Base-by-base conservation (phyloP, 2,888 invertebrate genomes). In the Pyrgus malvae region DNA sequence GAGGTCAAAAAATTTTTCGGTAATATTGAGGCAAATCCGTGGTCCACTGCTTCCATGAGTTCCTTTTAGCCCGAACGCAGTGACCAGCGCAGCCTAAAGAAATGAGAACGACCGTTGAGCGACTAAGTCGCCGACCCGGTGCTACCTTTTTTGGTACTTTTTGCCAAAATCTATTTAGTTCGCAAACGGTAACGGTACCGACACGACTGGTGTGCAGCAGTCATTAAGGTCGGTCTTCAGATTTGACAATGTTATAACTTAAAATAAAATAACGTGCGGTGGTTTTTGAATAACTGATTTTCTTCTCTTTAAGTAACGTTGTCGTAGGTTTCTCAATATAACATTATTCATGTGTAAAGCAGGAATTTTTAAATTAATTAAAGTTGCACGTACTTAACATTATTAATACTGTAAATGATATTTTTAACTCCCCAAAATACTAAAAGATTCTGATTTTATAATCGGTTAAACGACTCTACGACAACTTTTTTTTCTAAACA, bases 61-160 rank as follows among this genome's bases (percentile, higher is more conserved):
- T n/a, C n/a, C n/a, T n/a, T n/a, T n/a, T n/a, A n/a, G 12, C 0
- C 6, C 6, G 31, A 2, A 16, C 3, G 8, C 0, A 4, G 17
- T 8, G 1, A n/a, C 11, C n/a, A 21, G 1, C 5, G 12, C 27
- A 42, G 50, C 1, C 27, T 19, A 55, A 69, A 74, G 70, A 73
- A 78, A 83, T 81, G 78, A 76, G 85, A 78, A 68, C 88, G 71
- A 86, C 88, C 86, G 87, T 88, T 90, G 80, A 70, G 72, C 79
- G 83, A 75, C 74, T 78, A 78, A 77, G 76, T 74, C 74, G 74
- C 51, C 78, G 78, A 79, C 79, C 79, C 63, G 78, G 72, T 78
- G 74, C 79, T 80, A 75, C 80, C 80, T 83, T 88, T 74, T 88
- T 84, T 81, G 77, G 80, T 75, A 76, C 73, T 84, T 89, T 89